Evolutionary conservation across 1,140 invertebrate genomes (phyloP).

Genomic region (Sitophilus oryzae): DNA sequence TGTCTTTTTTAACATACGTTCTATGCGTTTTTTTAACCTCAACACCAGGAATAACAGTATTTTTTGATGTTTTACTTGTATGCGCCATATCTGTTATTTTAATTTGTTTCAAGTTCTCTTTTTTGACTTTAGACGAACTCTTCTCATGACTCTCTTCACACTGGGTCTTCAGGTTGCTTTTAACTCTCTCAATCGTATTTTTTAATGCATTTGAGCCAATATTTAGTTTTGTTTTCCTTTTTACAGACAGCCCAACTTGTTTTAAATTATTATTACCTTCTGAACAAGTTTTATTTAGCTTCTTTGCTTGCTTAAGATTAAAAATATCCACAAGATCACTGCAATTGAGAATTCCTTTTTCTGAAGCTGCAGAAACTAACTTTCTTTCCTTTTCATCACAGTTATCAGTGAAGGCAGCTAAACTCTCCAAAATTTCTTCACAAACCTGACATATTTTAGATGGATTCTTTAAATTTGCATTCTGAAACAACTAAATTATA

Average conservation of each 20-base stretch:
- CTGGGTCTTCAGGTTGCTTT: too few species aligned
- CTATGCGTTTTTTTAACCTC: not conserved
- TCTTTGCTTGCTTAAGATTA: not conserved
- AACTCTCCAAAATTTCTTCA: not conserved
- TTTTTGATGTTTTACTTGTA: not conserved
- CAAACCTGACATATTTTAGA: not conserved
- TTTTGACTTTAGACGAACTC: not conserved
- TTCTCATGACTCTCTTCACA: too few species aligned
- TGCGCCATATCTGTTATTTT: not conserved
- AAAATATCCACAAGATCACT: not conserved
- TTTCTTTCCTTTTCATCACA: not conserved
- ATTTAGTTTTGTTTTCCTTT: too few species aligned
- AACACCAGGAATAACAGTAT: too few species aligned
- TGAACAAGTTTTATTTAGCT: not conserved
- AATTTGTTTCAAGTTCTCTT: not conserved
- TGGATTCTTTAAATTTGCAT: not conserved
- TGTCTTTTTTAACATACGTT: not conserved
- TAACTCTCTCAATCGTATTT: too few species aligned
- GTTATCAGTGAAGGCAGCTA: not conserved
- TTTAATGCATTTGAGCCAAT: too few species aligned
- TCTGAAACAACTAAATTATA: slow-evolving; percentile 1
- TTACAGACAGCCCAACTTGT: not conserved
- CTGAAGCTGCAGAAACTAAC: not conserved
- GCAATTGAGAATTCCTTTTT: not conserved
- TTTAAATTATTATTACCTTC: not conserved